Base-by-base conservation (phyloP, 2,888 invertebrate species). In the Limnephilus rhombicus region DNA sequence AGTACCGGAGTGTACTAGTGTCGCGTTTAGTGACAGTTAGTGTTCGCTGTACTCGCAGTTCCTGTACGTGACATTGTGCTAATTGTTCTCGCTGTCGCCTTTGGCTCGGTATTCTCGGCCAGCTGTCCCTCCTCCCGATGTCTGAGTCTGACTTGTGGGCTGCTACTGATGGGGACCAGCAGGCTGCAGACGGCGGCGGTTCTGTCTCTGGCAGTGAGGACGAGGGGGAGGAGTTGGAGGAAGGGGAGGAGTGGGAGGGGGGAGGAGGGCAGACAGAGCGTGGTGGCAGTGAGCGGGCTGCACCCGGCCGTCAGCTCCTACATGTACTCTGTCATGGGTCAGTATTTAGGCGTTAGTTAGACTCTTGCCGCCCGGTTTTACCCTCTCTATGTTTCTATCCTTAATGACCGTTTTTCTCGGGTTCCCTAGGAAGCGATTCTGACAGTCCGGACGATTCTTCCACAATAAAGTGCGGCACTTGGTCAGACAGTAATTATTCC, bases 391-490 rank as follows among this genome's bases (percentile, higher is more conserved):
- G 81, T 86, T 31, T 87, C 90, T 88, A 80, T 68, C 91, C 88
- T 91, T 86, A 80, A 89, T 91, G 37, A 89, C 89, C 34, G 68
- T 83, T 91, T 91, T 91, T 91, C 91, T 91, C 89, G 92, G 93
- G 92, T 91, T 92, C 91, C 88, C 37, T 93, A 94, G 95, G 94
- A 92, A 94, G 96, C 94, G 97, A 97, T 94, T 96, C 97, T 94
- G 97, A 97, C 94, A 97, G 97, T 95, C 96, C 96, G 93, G 97
- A 97, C 94, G 96, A 95, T 92, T 95, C 95, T 92, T 95, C 96
- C 90, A 97, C 97, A 93, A 95, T 97, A 95, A 97, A 97, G 95
- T 96, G 96, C 94, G 95, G 96, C 93, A 94, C 95, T 90, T 96
- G 96, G 96, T 95, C 95, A 92, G 96, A 95, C 93, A 95, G 95